phyloP scores from a whole-genome alignment of 2,888 invertebrate genomes.

The Salpingus planirostris region DNA sequence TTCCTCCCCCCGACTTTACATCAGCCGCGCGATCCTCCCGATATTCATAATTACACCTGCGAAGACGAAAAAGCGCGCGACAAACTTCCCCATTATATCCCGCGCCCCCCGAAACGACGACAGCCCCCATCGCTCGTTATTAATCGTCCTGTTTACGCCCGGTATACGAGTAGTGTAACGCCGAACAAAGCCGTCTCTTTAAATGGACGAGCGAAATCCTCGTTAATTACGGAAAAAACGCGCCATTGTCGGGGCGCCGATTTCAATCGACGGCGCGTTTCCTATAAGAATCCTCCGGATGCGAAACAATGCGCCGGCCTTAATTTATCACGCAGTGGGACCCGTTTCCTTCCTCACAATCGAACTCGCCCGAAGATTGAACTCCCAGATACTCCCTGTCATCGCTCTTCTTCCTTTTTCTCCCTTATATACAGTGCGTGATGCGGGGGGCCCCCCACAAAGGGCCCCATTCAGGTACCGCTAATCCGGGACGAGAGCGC shows the following conservation, averaged over 20 bases:
- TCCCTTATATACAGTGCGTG: too few species aligned
- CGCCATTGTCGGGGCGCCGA: conserved; percentile 36
- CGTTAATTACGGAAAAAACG: conserved; percentile 38
- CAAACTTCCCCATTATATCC: too few species aligned
- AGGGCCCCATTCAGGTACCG: too few species aligned
- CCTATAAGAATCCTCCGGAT: conserved; percentile 36
- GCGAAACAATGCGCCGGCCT: conserved; percentile 40
- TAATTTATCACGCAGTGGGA: conserved; percentile 42
- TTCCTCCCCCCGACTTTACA: too few species aligned
- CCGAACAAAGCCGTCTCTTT: conserved; percentile 3
- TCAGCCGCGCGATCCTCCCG: too few species aligned
- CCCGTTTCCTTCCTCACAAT: conserved; percentile 39
- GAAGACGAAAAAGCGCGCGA: too few species aligned
- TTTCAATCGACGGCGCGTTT: conserved; percentile 37
- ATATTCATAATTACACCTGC: too few species aligned
- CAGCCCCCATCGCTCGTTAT: conserved; percentile 4
- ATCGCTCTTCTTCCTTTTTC: conserved; percentile 35
- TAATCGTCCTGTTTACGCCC: conserved; percentile 12
- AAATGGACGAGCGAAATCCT: conserved; percentile 24
- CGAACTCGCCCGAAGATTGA: conserved; percentile 39
- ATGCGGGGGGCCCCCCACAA: too few species aligned
- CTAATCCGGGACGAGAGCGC: too few species aligned
- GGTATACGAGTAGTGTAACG: too few species aligned
- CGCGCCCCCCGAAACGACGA: conserved; percentile 3
- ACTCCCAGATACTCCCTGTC: conserved; percentile 38